phyloP scores from a whole-genome alignment of 2,888 invertebrate species.

The Epsilonema sp. region DNA sequence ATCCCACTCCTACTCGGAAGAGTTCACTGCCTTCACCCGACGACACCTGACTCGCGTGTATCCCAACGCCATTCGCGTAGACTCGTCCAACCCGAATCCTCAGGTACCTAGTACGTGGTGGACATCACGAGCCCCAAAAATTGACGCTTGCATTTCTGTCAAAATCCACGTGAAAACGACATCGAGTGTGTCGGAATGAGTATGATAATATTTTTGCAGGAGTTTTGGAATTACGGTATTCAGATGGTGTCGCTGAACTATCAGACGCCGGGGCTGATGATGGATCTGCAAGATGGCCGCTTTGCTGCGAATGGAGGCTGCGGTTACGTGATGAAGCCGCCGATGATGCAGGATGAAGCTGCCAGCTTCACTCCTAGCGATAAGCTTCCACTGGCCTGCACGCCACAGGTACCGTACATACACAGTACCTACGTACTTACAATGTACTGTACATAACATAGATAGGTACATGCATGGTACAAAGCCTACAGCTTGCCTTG shows the following conservation, averaged over 20 bases:
- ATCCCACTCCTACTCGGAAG: slow-evolving; percentile 30
- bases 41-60: slow-evolving; percentile 33
- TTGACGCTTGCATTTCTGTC: too few relatives aligned
- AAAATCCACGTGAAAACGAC: too few relatives aligned
- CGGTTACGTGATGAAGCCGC: slow-evolving; percentile 42
- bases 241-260: slow-evolving; percentile 41
- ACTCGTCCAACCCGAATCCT: slow-evolving; percentile 38
- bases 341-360: slow-evolving; percentile 36
- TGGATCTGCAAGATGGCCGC: slow-evolving; percentile 42
- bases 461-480: too few relatives aligned
- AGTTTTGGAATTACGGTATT: slow-evolving; percentile 42
- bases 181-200: too few relatives aligned
- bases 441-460: too few relatives aligned
- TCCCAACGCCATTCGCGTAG: slow-evolving; percentile 39
- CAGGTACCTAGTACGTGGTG: slow-evolving; percentile 21
- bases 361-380: slow-evolving; percentile 22
- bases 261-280: slow-evolving; percentile 42
- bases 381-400: slow-evolving; percentile 16
- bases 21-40: slow-evolving; percentile 32
- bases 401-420: slow-evolving; percentile 18
- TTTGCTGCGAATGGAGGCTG: slow-evolving; percentile 42
- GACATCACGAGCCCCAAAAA: not conserved
- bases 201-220: too few relatives aligned
- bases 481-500: too few relatives aligned
- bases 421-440: too few relatives aligned